phyloP scores from a whole-genome alignment of 2,797 vertebrate genomes.

The Coregonus ussuriensis region DNA sequence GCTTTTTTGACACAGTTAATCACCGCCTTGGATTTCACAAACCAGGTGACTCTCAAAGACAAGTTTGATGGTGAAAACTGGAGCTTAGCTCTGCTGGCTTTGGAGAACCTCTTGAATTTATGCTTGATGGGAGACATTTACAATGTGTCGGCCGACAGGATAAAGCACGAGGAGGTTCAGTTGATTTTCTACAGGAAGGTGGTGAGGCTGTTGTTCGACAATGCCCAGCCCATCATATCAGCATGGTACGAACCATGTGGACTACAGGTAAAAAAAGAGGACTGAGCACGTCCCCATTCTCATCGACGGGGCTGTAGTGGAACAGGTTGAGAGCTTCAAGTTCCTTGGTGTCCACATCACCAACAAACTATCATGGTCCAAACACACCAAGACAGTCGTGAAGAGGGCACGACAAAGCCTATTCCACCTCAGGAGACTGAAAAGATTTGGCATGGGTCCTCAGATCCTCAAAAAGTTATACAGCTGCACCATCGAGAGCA shows the following conservation, averaged over 20 bases:
- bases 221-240: slow-evolving; percentile 75
- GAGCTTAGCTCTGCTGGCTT: slow-evolving; percentile 79
- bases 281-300: too few relatives aligned
- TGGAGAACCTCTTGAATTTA: slow-evolving; percentile 85
- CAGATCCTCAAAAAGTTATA: too few relatives aligned
- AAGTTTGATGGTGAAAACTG: slow-evolving; percentile 66
- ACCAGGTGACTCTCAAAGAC: slow-evolving; percentile 32
- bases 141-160: slow-evolving; percentile 88
- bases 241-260: slow-evolving; percentile 80
- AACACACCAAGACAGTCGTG: too few relatives aligned
- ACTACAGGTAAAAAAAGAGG: too few relatives aligned
- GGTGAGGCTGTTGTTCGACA: slow-evolving; percentile 77
- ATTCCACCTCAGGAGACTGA: too few relatives aligned
- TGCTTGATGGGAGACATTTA: slow-evolving; percentile 82
- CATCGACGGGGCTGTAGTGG: too few relatives aligned
- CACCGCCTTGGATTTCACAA: slow-evolving; percentile 51
- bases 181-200: slow-evolving; percentile 85
- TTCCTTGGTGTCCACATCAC: too few relatives aligned
- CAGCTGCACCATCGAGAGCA: too few relatives aligned
- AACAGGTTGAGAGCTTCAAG: too few relatives aligned
- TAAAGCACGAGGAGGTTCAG: slow-evolving; percentile 84
- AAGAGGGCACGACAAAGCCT: too few relatives aligned
- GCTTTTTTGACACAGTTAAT: slow-evolving; percentile 84
- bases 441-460: too few relatives aligned
- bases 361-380: too few relatives aligned